Base-by-base conservation (phyloP, 2,113 vertebrate genomes). In the Xiphias gladius region DNA sequence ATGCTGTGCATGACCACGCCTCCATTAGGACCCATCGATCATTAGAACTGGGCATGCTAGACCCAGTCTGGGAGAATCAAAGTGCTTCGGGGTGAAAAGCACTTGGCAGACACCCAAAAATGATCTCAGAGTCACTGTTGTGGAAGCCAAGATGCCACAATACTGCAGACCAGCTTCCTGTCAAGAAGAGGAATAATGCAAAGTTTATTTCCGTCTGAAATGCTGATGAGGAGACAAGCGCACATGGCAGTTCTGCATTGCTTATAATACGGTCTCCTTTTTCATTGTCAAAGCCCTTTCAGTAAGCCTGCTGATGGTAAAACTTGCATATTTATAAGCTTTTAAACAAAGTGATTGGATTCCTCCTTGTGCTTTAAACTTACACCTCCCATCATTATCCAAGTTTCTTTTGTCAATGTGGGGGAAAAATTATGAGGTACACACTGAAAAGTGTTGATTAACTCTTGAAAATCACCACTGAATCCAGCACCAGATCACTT, bases 151-250 rank as follows among this genome's bases (percentile, higher is more conserved):
- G 88, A 91, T 76, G 79, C 80, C 86, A 85, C 83, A 85, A 74
- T 85, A 85, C 84, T 89, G 85, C 92, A 90, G 88, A 90, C 64
- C 90, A 62, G 86, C 89, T 93, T 94, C 90, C 93, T 93, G 89
- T 94, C 92, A 86, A 81, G 87, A 74, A 77, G 79, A 90, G 90
- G 86, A 92, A 90, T 86, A 86, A 88, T 87, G 91, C 89, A 81
- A 90, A 91, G 90, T 89, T 88, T 82, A 88, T 88, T 89, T 93
- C 69, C 24, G 2, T 73, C 54, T 80, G 82, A 93, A 91, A 84
- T 80, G 90, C 90, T 94, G 92, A 94, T 93, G 91, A 91, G 76
- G 64, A 76, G 70, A 72, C 48, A 32, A 66, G 83, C 62, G 39
- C 66, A 68, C 72, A 63, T 39, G 59, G 74, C 66, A 68, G 16